Evolutionary conservation across 1,140 invertebrate species (phyloP).

Genomic region (Araneus ventricosus): DNA sequence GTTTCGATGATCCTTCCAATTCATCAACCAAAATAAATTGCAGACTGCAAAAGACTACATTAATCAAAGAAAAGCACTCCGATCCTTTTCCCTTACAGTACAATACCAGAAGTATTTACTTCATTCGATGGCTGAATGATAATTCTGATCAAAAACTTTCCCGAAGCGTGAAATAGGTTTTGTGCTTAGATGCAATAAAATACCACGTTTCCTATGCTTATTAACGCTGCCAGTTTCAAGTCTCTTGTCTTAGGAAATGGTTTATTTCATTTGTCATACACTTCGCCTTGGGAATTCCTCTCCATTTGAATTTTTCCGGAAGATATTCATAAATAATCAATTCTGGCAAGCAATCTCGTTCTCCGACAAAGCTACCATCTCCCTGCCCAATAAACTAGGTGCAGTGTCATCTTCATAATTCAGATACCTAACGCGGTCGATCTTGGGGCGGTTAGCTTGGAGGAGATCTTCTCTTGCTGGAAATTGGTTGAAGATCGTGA

Average conservation of each 20-base stretch:
- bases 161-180: conserved; percentile 30
- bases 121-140: conserved; percentile 16
- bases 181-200: conserved; percentile 34
- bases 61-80: conserved; percentile 40
- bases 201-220: conserved; percentile 22
- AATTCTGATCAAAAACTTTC: conserved; percentile 43
- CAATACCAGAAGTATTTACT: not conserved
- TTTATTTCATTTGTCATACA: conserved; percentile 46
- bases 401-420: conserved; percentile 70
- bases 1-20: not conserved
- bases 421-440: conserved; percentile 21
- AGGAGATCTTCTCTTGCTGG: not conserved
- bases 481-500: conserved; percentile 16
- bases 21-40: conserved; percentile 10
- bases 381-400: conserved; percentile 61
- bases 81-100: not conserved
- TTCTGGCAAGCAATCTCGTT: conserved; percentile 69
- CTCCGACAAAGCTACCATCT: conserved; percentile 12
- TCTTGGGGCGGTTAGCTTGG: not conserved
- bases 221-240: conserved; percentile 52
- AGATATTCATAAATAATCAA: conserved; percentile 71
- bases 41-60: conserved; percentile 11
- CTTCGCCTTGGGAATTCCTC: conserved; percentile 58
- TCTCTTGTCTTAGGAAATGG: conserved; percentile 26
- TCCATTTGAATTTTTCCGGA: conserved; percentile 72